Evolutionary conservation across 1,140 invertebrate genomes (phyloP).

Genomic region (Littorina saxatilis): DNA sequence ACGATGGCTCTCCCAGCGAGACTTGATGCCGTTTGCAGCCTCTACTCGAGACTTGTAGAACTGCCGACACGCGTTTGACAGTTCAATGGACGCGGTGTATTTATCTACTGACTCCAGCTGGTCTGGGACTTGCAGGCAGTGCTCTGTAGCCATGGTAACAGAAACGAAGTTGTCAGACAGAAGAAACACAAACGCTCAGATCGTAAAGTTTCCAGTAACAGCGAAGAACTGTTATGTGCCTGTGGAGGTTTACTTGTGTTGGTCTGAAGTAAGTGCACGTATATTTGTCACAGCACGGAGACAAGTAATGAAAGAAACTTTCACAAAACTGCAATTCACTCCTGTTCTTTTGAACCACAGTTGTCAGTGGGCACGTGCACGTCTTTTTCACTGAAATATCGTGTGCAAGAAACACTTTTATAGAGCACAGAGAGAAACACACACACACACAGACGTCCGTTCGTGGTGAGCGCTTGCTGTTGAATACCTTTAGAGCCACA

Average conservation of each 20-base stretch:
- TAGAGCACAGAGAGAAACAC: too few species aligned
- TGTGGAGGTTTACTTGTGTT: not conserved
- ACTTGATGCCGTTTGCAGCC: slow-evolving; percentile 52
- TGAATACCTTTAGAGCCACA: too few species aligned
- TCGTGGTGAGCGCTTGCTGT: too few species aligned
- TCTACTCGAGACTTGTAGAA: slow-evolving; percentile 64
- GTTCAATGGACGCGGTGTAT: slow-evolving; percentile 65
- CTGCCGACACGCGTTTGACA: slow-evolving; percentile 64
- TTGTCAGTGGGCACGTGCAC: too few species aligned
- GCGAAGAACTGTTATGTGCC: not conserved
- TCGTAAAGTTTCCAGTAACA: not conserved
- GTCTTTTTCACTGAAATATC: too few species aligned
- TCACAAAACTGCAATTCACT: too few species aligned
- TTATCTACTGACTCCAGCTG: slow-evolving; percentile 46
- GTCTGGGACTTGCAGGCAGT: slow-evolving; percentile 1
- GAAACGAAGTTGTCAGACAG: too few species aligned
- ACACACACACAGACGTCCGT: too few species aligned
- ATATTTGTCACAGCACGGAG: not conserved
- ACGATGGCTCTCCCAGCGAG: slow-evolving; percentile 33
- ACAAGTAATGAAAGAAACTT: too few species aligned
- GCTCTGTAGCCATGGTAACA: slow-evolving; percentile 29
- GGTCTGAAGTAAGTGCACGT: not conserved
- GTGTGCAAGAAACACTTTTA: too few species aligned
- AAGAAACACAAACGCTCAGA: not conserved
- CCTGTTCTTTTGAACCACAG: too few species aligned